Base-by-base conservation (phyloP, 2,113 vertebrate genomes). In the Fulica atra region DNA sequence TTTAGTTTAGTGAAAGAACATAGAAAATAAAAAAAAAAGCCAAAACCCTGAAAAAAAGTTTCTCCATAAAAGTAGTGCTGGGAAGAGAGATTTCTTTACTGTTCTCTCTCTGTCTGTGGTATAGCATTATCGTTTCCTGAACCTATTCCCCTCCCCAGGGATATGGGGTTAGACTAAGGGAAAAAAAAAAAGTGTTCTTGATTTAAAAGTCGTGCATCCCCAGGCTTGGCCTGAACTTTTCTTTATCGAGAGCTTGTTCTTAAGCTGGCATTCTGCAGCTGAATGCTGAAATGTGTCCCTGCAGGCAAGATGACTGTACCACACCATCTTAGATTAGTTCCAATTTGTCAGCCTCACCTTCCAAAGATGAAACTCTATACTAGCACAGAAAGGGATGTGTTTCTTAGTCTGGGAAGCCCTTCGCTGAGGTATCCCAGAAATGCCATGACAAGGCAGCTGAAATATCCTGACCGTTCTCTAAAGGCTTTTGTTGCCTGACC, bases 171-270 rank as follows among this genome's bases (percentile, higher is more conserved):
- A 93, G 94, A 69, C 46, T 80, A 40, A 81, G 50, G 4, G 21
- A 3, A 61, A 76, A 59, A 84, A 84, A 76, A 94, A 92, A 60
- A 2, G 33, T 63, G 26, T 42, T 90, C 85, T 81, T 94, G 96
- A 93, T 97, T 97, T 97, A 97, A 96, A 97, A 97, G 87, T 92
- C 16, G 21, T 69, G 88, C 82, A 92, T 96, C 97, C 96, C 40
- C 95, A 89, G 94, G 96, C 94, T 96, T 96, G 92, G 91, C 91
- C 87, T 97, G 97, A 97, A 97, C 97, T 97, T 97, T 97, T 73
- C 92, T 96, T 97, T 97, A 91, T 96, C 64, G 0, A 79, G 95
- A 94, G 81, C 94, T 94, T 90, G 84, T 94, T 96, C 93, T 91
- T 95, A 94, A 92, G 40, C 86, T 94, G 94, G 89, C 95, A 96